These are phyloP conservation scores for Ectobius pallidus DNA, from an alignment of 2,888 invertebrate species.

Conservation along the genomic window DNA sequence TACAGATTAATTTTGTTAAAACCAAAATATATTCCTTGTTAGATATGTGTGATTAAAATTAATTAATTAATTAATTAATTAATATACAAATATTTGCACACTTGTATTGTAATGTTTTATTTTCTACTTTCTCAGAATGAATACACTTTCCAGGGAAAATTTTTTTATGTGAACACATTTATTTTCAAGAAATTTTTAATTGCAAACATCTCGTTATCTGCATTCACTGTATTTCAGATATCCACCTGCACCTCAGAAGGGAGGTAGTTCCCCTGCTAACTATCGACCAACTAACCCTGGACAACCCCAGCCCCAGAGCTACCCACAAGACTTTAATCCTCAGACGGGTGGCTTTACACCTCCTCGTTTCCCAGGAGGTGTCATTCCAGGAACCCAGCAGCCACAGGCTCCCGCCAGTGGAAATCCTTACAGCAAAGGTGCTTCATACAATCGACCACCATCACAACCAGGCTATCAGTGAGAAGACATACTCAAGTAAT, in stretches of 20 bases:
- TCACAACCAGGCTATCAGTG: constrained; percentile 35
- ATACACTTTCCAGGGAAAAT: no score
- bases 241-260: constrained; percentile 16
- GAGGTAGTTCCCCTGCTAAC: constrained; percentile 3
- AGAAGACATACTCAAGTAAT: background rate
- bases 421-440: constrained; percentile 42
- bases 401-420: constrained; percentile 6
- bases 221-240: no score
- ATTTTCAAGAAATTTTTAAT: no score
- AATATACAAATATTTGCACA: no score
- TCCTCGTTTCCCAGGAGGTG: constrained; percentile 24
- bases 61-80: no score
- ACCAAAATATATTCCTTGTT: no score
- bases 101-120: no score
- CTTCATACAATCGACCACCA: constrained; percentile 34
- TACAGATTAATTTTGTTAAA: no score
- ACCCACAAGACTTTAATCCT: constrained; percentile 31
- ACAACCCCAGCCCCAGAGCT: constrained; percentile 28
- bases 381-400: constrained; percentile 21
- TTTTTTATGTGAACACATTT: no score
- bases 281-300: constrained; percentile 9
- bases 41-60: no score
- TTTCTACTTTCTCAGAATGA: no score
- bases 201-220: no score
- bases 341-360: constrained; percentile 1